Evolutionary conservation across 2,797 vertebrate species (phyloP), one percentile per base, ranked within the genome.

Genomic region (Thamnophis elegans): DNA sequence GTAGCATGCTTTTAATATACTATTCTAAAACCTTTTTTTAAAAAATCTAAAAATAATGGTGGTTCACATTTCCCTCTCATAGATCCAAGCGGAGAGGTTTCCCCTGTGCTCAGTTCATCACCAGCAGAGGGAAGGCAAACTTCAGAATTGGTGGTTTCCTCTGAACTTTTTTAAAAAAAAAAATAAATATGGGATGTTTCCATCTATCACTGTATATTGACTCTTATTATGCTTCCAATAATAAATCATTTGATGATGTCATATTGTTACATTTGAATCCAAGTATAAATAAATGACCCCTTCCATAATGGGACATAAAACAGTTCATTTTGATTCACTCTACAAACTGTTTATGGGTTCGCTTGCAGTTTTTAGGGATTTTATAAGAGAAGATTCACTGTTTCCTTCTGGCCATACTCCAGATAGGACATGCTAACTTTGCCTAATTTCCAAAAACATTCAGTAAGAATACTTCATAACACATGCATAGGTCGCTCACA

Each of bases 351-450:
- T 98, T 98, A 98, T 98, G 95, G 94, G 97, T 97, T 97, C 20
- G 87, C 97, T 98, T 90, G 95, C 96, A 97, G 97, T 96, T 97
- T 97, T 97, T 95, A 93, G 96, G 96, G 58, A 92, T 98, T 98
- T 97, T 96, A 97, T 96, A 97, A 98, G 97, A 97, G 97, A 98
- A 97, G 96, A 97, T 97, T 97, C 96, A 97, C 96, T 98, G 98
- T 98, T 98, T 95, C 8, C 94, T 95, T 96, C 95, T 98, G 98
- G 98, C 97, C 55, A 32, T 0, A 32, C 93, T 97, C 97, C 98
- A 98, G 89, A 96, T 85, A 95, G 95, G 94, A 96, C 94, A 95
- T 96, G 97, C 96, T 97, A 97, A 97, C 96, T 97, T 96, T 97
- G 96, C 97, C 95, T 97, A 96, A 97, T 98, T 98, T 98, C 97